These are phyloP conservation scores for Furcula furcula DNA, from an alignment of 2,888 invertebrate genomes.

Conservation along the genomic window DNA sequence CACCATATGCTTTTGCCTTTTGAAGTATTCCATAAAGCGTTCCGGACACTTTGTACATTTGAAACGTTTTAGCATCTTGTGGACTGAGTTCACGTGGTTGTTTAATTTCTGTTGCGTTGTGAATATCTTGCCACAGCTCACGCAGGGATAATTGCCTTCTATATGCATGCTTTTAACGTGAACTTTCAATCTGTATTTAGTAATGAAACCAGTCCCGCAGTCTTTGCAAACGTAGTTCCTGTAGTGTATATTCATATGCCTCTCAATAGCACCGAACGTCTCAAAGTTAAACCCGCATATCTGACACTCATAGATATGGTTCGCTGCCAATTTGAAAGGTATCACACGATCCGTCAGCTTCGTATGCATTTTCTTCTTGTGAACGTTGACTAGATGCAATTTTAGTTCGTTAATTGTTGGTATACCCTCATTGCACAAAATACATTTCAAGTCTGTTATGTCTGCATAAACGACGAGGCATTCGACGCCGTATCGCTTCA, in stretches of 20 bases:
- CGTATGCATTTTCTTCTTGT: conserved; percentile 48
- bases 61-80: conserved; percentile 52
- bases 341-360: conserved; percentile 57
- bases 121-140: conserved; percentile 55
- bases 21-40: conserved; percentile 57
- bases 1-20: conserved; percentile 60
- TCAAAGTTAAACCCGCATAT: conserved; percentile 60
- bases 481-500: conserved; percentile 52
- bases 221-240: conserved; percentile 64
- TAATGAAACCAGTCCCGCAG: conserved; percentile 64
- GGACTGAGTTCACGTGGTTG: conserved; percentile 55
- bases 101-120: conserved; percentile 51
- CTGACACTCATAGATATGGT: conserved; percentile 53
- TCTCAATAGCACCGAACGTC: conserved; percentile 64
- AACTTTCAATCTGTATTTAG: conserved; percentile 57
- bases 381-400: conserved; percentile 47
- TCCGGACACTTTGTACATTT: conserved; percentile 62
- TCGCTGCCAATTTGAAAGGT: conserved; percentile 52
- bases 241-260: conserved; percentile 70
- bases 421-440: conserved; percentile 40
- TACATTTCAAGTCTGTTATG: conserved; percentile 53
- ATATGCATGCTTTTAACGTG: conserved; percentile 57
- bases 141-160: conserved; percentile 48
- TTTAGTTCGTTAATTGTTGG: conserved; percentile 50
- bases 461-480: conserved; percentile 63